Base-by-base conservation (phyloP, 2,113 vertebrate species). In the Atlantisia rogersi region DNA sequence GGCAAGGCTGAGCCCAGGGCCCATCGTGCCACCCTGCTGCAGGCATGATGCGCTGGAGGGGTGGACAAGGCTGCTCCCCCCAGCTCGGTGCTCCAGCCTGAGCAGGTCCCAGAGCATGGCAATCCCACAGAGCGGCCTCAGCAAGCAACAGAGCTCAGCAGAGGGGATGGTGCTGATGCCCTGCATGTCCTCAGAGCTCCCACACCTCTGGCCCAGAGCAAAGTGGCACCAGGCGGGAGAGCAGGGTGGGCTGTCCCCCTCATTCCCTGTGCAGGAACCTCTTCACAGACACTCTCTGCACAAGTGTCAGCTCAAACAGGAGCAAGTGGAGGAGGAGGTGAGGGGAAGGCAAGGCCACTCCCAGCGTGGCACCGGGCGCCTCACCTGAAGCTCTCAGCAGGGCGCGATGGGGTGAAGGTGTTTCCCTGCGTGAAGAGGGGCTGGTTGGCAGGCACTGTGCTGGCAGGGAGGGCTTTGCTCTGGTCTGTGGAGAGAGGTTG, bases 371-470 rank as follows among this genome's bases (percentile, higher is more conserved):
- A 2, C 6, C 0, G 65, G 50, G 35, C 40, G 90, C 83, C 93
- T 98, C 97, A 99, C 99, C 99, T 99, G 98, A 99, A 99, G 70
- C 85, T 96, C 82, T 99, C 99, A 3, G 86, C 88, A 4, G 99
- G 97, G 11, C 98, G 98, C 0, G 97, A 94, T 5, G 98, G 94
- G 50, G 98, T 96, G 97, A 99, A 99, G 80, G 98, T 97, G 96
- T 86, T 98, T 68, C 98, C 98, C 96, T 98, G 98, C 10, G 98
- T 83, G 20, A 99, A 99, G 59, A 99, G 98, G 91, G 99, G 98
- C 29, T 98, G 99, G 92, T 96, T 97, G 69, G 98, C 92, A 11
- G 99, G 97, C 70, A 98, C 97, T 1, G 98, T 96, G 93, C 97
- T 98, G 97, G 99, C 96, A 24, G 98, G 97, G 67, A 99, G 92